Evolutionary conservation across 1,140 invertebrate species (phyloP).

Genomic region (Helicoverpa zea): DNA sequence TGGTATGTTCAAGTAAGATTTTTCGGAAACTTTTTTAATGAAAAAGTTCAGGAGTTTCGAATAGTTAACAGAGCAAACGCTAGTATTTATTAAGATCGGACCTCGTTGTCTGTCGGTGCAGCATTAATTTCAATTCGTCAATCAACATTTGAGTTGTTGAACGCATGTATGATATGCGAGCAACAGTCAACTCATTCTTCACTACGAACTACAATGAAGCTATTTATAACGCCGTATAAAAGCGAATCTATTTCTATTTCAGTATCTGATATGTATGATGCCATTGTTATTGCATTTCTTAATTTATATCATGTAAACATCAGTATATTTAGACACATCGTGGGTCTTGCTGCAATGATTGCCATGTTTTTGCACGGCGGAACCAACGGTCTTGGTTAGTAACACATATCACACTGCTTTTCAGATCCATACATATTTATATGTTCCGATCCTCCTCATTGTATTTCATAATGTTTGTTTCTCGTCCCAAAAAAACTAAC

Average conservation of each 20-base stretch:
- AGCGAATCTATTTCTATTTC: conserved; percentile 36
- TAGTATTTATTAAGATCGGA: no score
- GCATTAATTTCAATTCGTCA: background rate
- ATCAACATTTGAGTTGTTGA: background rate
- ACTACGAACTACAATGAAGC: conserved; percentile 11
- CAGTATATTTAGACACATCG: background rate
- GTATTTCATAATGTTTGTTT: no score
- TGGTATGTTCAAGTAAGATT: no score
- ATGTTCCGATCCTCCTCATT: no score
- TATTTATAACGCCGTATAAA: conserved; percentile 35
- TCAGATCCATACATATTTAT: no score
- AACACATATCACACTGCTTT: no score
- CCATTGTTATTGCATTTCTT: conserved; percentile 33
- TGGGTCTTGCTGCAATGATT: background rate
- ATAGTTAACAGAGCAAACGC: no score
- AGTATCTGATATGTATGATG: conserved; percentile 30
- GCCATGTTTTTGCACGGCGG: background rate
- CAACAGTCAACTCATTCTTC: conserved; percentile 13
- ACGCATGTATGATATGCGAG: conserved; percentile 8
- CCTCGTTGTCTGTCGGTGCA: background rate
- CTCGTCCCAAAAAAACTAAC: background rate
- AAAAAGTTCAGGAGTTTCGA: no score
- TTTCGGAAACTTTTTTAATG: no score
- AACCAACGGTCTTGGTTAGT: no score
- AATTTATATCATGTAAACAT: conserved; percentile 33